phyloP scores from a whole-genome alignment of 2,797 vertebrate genomes.

The Petrocephalus sullivani region DNA sequence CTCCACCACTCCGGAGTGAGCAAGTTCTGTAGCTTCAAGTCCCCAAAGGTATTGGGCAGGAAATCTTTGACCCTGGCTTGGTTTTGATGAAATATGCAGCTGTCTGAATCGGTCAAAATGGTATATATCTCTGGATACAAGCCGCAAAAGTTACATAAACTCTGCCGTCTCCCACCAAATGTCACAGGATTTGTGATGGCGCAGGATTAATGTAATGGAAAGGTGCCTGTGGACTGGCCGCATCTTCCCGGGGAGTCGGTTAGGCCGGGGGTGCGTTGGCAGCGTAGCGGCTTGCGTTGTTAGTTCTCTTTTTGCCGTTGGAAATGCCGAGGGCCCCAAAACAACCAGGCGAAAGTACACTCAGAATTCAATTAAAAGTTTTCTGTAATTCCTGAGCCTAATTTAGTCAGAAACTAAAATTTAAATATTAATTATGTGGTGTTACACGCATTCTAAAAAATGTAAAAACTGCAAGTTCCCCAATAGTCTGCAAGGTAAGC shows the following conservation, averaged over 20 bases:
- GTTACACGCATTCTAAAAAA: background rate
- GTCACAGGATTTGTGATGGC: background rate
- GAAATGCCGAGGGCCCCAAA: background rate
- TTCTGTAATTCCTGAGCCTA: background rate
- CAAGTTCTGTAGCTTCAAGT: background rate
- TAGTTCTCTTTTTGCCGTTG: background rate
- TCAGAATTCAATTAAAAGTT: background rate
- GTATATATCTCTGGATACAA: background rate
- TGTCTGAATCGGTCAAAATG: background rate
- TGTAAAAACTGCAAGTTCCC: no score
- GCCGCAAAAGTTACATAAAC: background rate
- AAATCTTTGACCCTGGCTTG: background rate
- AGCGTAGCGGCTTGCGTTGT: background rate
- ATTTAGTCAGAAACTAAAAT: background rate
- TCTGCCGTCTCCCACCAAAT: background rate
- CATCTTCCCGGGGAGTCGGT: background rate
- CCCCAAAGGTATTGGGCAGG: background rate
- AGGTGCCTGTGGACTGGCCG: background rate
- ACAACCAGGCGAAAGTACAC: background rate
- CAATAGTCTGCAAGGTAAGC: no score
- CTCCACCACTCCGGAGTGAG: background rate
- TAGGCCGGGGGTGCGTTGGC: background rate
- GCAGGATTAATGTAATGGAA: background rate
- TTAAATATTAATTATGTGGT: background rate
- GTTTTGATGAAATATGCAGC: background rate